phyloP scores from a whole-genome alignment of 2,113 vertebrate species.

The Laticauda colubrina region DNA sequence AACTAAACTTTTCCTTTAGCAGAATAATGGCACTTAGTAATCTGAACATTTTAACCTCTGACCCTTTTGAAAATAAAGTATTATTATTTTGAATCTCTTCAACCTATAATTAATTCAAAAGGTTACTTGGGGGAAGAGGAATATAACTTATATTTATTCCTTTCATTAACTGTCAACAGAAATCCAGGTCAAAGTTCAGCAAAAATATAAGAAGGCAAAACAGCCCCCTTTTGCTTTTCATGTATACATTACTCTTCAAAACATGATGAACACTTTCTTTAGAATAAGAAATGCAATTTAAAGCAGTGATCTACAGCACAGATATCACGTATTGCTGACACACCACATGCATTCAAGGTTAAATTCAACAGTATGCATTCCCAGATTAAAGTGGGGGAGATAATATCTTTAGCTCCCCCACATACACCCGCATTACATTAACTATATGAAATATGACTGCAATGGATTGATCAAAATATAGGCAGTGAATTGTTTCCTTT shows the following conservation, averaged over 20 bases:
- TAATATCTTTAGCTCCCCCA: constrained; percentile 5
- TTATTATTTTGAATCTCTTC: constrained; percentile 51
- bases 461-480: constrained; percentile 61
- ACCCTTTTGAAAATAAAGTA: constrained; percentile 47
- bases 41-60: constrained; percentile 43
- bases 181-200: constrained; percentile 55
- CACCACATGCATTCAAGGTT: constrained; percentile 65
- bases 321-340: constrained; percentile 60
- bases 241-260: constrained; percentile 32
- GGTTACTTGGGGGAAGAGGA: constrained; percentile 33
- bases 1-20: constrained; percentile 28
- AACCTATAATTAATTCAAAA: constrained; percentile 58
- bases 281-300: constrained; percentile 57
- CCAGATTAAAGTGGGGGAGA: constrained; percentile 50
- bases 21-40: constrained; percentile 46
- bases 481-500: constrained; percentile 64
- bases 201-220: constrained; percentile 31
- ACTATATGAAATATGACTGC: constrained; percentile 55
- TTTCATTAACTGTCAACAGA: constrained; percentile 50
- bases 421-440: constrained; percentile 21
- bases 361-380: constrained; percentile 61
- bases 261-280: constrained; percentile 44
- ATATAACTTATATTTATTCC: constrained; percentile 39
- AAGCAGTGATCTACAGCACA: constrained; percentile 32
- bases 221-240: constrained; percentile 49